Conservation (phyloP, 2,113 vertebrate genomes). For the Channa argus region DNA sequence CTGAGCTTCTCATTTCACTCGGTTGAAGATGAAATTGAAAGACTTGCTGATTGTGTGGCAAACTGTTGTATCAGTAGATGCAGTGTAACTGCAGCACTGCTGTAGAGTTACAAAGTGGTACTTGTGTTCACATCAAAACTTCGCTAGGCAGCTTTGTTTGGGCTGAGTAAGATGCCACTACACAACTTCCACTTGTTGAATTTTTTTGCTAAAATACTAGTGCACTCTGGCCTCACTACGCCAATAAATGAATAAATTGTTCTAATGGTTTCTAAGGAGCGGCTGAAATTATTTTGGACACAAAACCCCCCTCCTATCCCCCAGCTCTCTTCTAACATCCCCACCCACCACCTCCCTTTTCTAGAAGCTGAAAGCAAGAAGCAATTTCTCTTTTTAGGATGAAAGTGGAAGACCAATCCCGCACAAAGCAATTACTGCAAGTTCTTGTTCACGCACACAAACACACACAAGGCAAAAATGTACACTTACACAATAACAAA, state of each 20-base stretch:
- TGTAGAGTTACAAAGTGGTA: slow-evolving; percentile 8
- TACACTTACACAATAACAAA: slow-evolving; percentile 9
- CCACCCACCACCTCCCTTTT: slow-evolving; percentile 29
- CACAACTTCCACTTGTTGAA: slow-evolving; percentile 40
- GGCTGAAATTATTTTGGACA: slow-evolving; percentile 59
- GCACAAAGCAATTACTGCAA: slow-evolving; percentile 65
- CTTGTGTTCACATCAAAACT: not conserved
- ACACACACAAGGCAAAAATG: not conserved
- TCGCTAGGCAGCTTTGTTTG: slow-evolving; percentile 23
- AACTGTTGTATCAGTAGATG: not conserved
- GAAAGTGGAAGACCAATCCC: slow-evolving; percentile 59
- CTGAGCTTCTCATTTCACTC: not conserved
- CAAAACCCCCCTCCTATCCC: slow-evolving; percentile 10
- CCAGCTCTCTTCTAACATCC: slow-evolving; percentile 16
- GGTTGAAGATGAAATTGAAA: not conserved
- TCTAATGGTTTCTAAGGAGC: slow-evolving; percentile 59
- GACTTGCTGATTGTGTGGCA: not conserved
- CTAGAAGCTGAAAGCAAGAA: slow-evolving; percentile 61
- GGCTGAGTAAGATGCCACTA: slow-evolving; percentile 17
- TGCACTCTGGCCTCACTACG: slow-evolving; percentile 26
- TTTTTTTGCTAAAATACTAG: slow-evolving; percentile 15
- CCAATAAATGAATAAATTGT: slow-evolving; percentile 55
- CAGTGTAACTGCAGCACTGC: slow-evolving; percentile 3
- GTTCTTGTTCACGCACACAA: slow-evolving; percentile 19
- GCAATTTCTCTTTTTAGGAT: slow-evolving; percentile 64